Conservation (phyloP, 1,140 invertebrate genomes). For the Nasonia longicornis region DNA sequence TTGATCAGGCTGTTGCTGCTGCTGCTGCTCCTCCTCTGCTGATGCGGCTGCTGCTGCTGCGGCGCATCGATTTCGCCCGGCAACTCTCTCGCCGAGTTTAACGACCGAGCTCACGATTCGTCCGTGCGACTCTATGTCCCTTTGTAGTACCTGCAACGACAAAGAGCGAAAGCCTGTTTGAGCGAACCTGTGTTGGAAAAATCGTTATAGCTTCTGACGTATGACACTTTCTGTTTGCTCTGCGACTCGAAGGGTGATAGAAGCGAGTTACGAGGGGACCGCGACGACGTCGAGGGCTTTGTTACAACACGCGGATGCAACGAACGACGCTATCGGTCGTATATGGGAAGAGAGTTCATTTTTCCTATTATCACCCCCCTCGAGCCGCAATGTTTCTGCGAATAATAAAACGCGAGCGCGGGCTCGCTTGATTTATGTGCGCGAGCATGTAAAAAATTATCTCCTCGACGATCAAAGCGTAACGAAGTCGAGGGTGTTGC, state of each 20-base stretch:
- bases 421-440: not conserved
- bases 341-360: too few species aligned
- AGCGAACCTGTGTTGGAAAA: not conserved
- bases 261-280: not conserved
- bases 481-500: constrained; percentile 8
- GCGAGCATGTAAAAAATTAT: constrained; percentile 10
- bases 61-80: constrained; percentile 22
- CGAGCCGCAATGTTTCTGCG: constrained; percentile 1
- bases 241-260: not conserved
- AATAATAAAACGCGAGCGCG: not conserved
- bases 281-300: not conserved
- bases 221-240: not conserved
- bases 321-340: too few species aligned
- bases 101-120: constrained; percentile 85
- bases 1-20: constrained; percentile 53
- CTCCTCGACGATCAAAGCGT: not conserved
- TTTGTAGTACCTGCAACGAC: constrained; percentile 81
- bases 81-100: constrained; percentile 68
- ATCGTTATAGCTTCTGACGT: not conserved
- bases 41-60: constrained; percentile 52
- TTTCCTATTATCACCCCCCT: too few species aligned
- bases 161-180: constrained; percentile 40
- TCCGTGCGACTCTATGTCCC: constrained; percentile 86
- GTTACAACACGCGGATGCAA: not conserved
- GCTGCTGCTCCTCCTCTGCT: constrained; percentile 44